A percentile compares a stretch with the other conserved stretches of the same genome.
These are phyloP conservation scores for Drosophila flavopinicola DNA, from an alignment of 2,888 invertebrate species.

Conservation along the genomic window DNA sequence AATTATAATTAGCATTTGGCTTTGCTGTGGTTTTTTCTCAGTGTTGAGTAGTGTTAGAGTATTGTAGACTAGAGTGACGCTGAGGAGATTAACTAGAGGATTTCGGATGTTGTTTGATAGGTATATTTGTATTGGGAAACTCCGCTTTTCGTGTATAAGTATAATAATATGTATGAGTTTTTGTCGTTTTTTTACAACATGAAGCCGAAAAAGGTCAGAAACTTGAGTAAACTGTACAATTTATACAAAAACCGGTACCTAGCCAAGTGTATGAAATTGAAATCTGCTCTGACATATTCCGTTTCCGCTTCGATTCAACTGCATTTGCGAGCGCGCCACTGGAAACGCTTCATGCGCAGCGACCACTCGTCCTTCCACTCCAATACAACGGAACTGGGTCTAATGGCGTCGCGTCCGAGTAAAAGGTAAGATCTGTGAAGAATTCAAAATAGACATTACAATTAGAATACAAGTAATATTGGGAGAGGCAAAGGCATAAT, in stretches of 20 bases:
- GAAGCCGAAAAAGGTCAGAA: constrained; percentile 84
- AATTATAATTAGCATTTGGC: constrained; percentile 68
- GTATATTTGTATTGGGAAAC: constrained; percentile 19
- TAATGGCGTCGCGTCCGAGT: constrained; percentile 83
- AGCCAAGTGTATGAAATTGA: constrained; percentile 83
- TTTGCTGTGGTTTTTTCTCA: constrained; percentile 7
- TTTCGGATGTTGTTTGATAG: constrained; percentile 11
- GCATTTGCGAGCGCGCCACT: constrained; percentile 84
- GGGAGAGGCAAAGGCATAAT: background rate
- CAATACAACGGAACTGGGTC: constrained; percentile 83
- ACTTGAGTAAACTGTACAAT: constrained; percentile 84
- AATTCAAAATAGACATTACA: background rate
- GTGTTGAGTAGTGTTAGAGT: constrained; percentile 22
- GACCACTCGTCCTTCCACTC: constrained; percentile 84
- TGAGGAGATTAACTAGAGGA: constrained; percentile 42
- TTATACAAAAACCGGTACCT: constrained; percentile 84
- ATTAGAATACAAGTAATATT: too few species aligned
- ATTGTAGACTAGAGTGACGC: constrained; percentile 53
- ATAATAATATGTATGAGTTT: background rate
- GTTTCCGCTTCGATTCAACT: constrained; percentile 85
- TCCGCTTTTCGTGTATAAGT: constrained; percentile 29
- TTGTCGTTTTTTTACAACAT: constrained; percentile 75
- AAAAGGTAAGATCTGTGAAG: constrained; percentile 81
- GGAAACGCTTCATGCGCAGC: constrained; percentile 83
- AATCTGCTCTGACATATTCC: constrained; percentile 84